Evolutionary conservation across 2,113 vertebrate species (phyloP), one percentile per base, ranked within the genome.

Genomic region (Onychorhynchus coronatus): DNA sequence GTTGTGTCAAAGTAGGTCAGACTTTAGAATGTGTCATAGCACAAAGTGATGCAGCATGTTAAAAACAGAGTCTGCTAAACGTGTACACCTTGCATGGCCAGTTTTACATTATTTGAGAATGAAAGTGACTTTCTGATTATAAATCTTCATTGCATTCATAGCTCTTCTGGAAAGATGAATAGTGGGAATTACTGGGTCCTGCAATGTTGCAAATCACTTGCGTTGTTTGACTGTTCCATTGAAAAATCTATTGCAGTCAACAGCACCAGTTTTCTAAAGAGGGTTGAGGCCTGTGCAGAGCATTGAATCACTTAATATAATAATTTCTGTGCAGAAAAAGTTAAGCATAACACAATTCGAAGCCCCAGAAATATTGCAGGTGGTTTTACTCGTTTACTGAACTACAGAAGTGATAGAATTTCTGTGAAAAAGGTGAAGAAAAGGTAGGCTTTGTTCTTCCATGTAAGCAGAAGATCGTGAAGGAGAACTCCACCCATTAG

Each of bases 1-100:
- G 95, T 95, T 71, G 6, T 53, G 52, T 97, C 95, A 96, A 95
- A 97, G 98, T 95, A 97, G 97, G 97, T 97, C 95, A 94, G 85
- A 84, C 61, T 92, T 96, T 93, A 87, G 91, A 95, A 85, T 25
- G 14, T 89, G 91, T 89, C 94, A 82, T 65, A 96, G 93, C 95
- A 93, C 87, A 89, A 87, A 96, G 72, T 50, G 91, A 96, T 96
- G 87, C 88, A 70, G 81, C 42, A 6, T 96, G 95, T 93, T 95
- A 88, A 76, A 85, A 98, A 85, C 89, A 88, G 16, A 14, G 91
- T 58, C 74, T 83, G 84, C 85, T 92, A 24, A 94, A 94, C 52
- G 27, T 55, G 47, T 41, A 39, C 66, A 92, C 66, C 9, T 67
- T 94, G 42, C 63, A 88, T 82, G 97, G 96, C 92, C 88, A 94